These are phyloP conservation scores for Melanchra persicariae DNA, from an alignment of 2,888 invertebrate genomes.

Conservation along the genomic window DNA sequence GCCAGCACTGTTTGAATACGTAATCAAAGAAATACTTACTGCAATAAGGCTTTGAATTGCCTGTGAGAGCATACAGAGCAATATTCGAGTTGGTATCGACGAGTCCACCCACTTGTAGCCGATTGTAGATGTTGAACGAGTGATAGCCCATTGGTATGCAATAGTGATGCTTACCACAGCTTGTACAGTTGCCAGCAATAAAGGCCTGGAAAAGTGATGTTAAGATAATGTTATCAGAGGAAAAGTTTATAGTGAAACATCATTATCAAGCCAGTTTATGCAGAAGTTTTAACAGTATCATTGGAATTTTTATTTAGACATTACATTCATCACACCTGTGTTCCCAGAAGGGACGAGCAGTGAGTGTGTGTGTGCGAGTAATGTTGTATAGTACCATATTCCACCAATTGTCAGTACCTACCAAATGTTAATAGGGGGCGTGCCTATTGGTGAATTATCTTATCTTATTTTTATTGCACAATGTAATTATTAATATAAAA, in stretches of 20 bases:
- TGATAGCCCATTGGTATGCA: slow-evolving; percentile 94
- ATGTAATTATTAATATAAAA: not conserved
- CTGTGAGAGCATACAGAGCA: slow-evolving; percentile 94
- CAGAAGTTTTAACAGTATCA: not conserved
- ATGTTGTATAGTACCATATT: no score
- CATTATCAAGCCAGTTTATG: not conserved
- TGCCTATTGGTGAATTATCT: not conserved
- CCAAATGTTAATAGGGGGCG: not conserved
- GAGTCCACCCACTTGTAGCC: slow-evolving; percentile 82
- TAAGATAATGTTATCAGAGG: not conserved
- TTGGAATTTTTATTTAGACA: not conserved
- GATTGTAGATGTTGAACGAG: slow-evolving; percentile 89
- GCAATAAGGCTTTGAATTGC: slow-evolving; percentile 93
- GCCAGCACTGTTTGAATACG: not conserved
- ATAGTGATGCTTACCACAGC: slow-evolving; percentile 92
- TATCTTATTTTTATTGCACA: slow-evolving; percentile 21
- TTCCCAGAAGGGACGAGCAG: not conserved
- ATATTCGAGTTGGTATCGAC: slow-evolving; percentile 89
- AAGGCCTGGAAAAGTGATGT: slow-evolving; percentile 89
- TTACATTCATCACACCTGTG: not conserved
- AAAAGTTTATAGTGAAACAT: not conserved
- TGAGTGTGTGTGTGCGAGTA: no score
- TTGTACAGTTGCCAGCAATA: slow-evolving; percentile 93
- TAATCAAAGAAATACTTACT: slow-evolving; percentile 87
- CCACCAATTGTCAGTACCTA: not conserved